These are phyloP conservation scores for Nothocercus nigrocapillus DNA, from an alignment of 2,113 vertebrate species.

Conservation along the genomic window DNA sequence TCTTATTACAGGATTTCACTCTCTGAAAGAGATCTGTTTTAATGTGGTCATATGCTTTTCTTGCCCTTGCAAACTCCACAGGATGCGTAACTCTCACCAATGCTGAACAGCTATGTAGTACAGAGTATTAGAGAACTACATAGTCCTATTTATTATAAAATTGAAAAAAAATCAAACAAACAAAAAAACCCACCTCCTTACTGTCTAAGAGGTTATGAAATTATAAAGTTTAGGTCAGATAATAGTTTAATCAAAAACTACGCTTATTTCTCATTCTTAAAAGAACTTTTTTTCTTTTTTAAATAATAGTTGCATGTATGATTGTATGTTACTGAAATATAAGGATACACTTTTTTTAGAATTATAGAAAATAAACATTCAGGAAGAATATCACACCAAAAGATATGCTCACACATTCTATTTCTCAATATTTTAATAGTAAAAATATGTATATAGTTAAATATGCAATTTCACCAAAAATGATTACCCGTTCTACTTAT, in stretches of 20 bases:
- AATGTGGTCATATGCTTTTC: neutral
- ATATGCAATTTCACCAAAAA: neutral
- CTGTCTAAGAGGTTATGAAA: neutral
- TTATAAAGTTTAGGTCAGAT: neutral
- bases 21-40: neutral
- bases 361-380: neutral
- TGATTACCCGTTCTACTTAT: neutral
- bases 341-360: neutral
- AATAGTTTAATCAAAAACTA: neutral
- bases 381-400: neutral
- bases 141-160: neutral
- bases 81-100: neutral
- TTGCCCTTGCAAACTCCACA: neutral
- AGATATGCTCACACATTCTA: neutral
- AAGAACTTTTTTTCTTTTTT: neutral
- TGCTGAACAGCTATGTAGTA: neutral
- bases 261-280: neutral
- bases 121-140: neutral
- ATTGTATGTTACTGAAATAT: conserved; percentile 1
- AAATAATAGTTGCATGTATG: neutral
- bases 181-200: neutral
- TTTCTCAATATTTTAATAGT: neutral
- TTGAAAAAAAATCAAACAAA: neutral
- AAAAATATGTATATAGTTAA: neutral
- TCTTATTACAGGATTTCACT: neutral